A percentile compares a stretch with the other conserved stretches of the same genome.
phyloP scores from a whole-genome alignment of 37 sponge, comb jelly and placozoan species.

The Crambe crambe region DNA sequence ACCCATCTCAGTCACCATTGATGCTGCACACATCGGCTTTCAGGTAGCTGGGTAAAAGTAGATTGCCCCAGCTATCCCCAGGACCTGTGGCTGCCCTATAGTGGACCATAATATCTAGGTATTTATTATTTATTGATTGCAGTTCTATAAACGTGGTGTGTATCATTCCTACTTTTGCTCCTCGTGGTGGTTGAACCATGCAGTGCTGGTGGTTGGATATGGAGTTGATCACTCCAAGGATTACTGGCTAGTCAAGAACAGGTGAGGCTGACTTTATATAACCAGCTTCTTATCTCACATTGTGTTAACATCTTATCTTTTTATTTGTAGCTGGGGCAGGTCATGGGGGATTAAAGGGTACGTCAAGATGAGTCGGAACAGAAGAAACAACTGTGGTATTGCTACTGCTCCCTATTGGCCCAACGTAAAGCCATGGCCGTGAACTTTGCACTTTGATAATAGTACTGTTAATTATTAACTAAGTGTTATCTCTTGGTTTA shows the following conservation, averaged over 20 bases:
- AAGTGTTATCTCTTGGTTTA: not conserved
- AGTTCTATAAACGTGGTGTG: slow-evolving; percentile 53
- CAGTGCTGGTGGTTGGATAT: slow-evolving; percentile 54
- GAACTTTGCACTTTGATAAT: too few species aligned
- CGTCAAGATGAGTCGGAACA: slow-evolving; percentile 68
- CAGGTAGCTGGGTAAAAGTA: too few species aligned
- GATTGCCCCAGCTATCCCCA: too few species aligned
- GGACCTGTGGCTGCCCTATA: too few species aligned
- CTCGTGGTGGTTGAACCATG: slow-evolving; percentile 24
- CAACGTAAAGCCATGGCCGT: too few species aligned
- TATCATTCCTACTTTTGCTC: slow-evolving; percentile 44
- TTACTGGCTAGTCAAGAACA: slow-evolving; percentile 93
- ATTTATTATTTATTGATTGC: too few species aligned
- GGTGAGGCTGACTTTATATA: slow-evolving; percentile 18
- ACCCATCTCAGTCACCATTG: slow-evolving; percentile 82
- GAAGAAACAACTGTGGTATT: slow-evolving; percentile 80
- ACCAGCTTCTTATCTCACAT: not conserved
- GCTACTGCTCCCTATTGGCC: slow-evolving; percentile 79
- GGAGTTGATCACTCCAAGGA: slow-evolving; percentile 48
- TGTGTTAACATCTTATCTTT: too few species aligned
- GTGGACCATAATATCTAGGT: not conserved
- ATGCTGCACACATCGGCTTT: slow-evolving; percentile 74
- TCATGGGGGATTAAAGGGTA: slow-evolving; percentile 77
- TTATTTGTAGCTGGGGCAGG: not conserved
- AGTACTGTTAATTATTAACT: too few species aligned